Evolutionary conservation across 1,140 invertebrate species (phyloP).

Genomic region (Cyphomyrmex costatus): DNA sequence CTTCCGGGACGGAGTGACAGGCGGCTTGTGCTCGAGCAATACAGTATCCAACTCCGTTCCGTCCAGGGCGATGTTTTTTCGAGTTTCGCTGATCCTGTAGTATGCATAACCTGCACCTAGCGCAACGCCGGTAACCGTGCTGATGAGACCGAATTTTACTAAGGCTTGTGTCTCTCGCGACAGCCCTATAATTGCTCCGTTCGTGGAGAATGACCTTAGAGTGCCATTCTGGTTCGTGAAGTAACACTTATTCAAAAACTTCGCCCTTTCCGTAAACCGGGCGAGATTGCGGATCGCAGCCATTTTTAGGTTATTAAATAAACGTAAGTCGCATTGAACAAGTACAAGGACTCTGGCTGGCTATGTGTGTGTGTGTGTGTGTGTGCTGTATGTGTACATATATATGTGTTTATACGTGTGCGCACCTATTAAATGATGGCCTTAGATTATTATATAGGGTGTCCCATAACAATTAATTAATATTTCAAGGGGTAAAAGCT

Average conservation of each 20-base stretch:
- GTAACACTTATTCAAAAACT: neutral
- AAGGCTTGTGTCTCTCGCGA: conserved; percentile 72
- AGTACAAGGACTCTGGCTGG: too few relatives aligned
- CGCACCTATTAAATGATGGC: too few relatives aligned
- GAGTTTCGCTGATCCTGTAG: conserved; percentile 81
- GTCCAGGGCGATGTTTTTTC: conserved; percentile 85
- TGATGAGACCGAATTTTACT: conserved; percentile 86
- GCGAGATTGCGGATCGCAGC: neutral
- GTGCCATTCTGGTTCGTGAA: neutral
- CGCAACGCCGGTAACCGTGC: conserved; percentile 86
- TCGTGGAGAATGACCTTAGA: conserved; percentile 69
- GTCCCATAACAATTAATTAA: too few relatives aligned
- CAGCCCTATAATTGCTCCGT: conserved; percentile 64
- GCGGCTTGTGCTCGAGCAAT: conserved; percentile 87
- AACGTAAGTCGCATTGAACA: too few relatives aligned
- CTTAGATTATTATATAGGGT: too few relatives aligned
- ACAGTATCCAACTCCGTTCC: conserved; percentile 83
- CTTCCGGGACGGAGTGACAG: conserved; percentile 83
- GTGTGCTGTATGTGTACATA: too few relatives aligned
- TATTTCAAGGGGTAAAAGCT: too few relatives aligned
- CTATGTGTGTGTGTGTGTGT: too few relatives aligned
- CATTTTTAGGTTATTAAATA: conserved; percentile 31
- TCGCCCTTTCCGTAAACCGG: neutral
- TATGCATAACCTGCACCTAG: conserved; percentile 86
- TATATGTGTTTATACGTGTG: too few relatives aligned